Evolutionary conservation across 2,888 invertebrate species (phyloP), one percentile per base, ranked within the genome.

Genomic region (Glaucopsyche alexis): DNA sequence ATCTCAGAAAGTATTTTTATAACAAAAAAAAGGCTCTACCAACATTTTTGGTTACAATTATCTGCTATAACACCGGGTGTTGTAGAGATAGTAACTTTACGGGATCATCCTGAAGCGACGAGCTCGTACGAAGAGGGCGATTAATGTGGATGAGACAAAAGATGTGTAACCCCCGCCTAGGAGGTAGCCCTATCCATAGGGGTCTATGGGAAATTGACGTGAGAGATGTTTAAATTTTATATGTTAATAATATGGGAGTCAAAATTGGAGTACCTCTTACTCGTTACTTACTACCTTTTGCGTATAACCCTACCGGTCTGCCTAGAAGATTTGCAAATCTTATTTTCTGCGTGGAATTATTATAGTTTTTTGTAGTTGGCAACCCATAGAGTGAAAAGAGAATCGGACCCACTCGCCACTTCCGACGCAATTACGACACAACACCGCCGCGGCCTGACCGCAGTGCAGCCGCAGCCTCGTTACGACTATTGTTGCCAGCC

Each of bases 401-500:
- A 55, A 55, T 60, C 60, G 55, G 55, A 55, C 13, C 60, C 60
- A 38, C 29, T 60, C 60, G 60, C 89, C 89, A 89, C 87, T 89
- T 90, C 89, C 89, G 89, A 89, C 83, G 88, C 86, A 88, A 90
- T 91, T 89, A 90, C 89, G 85, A 85, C 86, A 88, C 84, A 86
- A 83, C 84, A 84, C 84, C 81, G 75, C 75, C 75, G 76, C 75
- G 82, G 83, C 77, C 83, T 84, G 87, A 89, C 91, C 90, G 85
- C 90, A 88, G 85, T 80, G 79, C 84, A 82, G 83, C 84, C 81
- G 83, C 85, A 87, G 89, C 88, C 89, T 89, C 87, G 90, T 90
- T 87, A 88, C 87, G 87, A 50, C 60, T 29, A 38, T 60, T 60
- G 60, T 60, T 60, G 13, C 47, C 47, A 60, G 60, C 19, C 13